Evolutionary conservation across 2,113 vertebrate genomes (phyloP).

Genomic region (Acrocephalus kingi): DNA sequence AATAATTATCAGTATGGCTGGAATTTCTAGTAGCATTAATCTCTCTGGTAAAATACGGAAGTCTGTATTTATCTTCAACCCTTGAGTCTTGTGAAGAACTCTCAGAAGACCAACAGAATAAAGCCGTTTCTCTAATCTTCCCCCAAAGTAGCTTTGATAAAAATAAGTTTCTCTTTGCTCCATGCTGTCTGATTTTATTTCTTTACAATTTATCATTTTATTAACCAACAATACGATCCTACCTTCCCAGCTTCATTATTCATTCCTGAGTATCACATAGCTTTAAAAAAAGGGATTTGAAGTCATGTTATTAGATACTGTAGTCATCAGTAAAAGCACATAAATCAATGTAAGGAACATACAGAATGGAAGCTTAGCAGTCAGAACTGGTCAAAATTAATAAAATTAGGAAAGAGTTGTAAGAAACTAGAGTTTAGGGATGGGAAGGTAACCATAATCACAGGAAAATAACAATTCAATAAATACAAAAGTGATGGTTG

Average conservation of each 20-base stretch:
- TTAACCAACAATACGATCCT: neutral
- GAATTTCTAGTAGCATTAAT: neutral
- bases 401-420: neutral
- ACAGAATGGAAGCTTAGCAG: neutral
- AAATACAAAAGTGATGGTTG: neutral
- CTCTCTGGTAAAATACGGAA: neutral
- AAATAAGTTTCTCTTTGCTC: neutral
- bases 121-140: neutral
- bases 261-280: neutral
- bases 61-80: neutral
- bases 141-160: neutral
- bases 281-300: neutral
- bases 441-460: neutral
- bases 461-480: neutral
- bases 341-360: neutral
- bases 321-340: neutral
- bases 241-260: neutral
- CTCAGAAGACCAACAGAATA: neutral
- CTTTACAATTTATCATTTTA: neutral
- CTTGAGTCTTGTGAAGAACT: neutral
- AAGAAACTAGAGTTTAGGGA: neutral
- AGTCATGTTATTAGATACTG: neutral
- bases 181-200: neutral
- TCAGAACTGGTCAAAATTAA: neutral
- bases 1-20: neutral